phyloP scores from a whole-genome alignment of 1,140 invertebrate species.

The Papilio polytes region DNA sequence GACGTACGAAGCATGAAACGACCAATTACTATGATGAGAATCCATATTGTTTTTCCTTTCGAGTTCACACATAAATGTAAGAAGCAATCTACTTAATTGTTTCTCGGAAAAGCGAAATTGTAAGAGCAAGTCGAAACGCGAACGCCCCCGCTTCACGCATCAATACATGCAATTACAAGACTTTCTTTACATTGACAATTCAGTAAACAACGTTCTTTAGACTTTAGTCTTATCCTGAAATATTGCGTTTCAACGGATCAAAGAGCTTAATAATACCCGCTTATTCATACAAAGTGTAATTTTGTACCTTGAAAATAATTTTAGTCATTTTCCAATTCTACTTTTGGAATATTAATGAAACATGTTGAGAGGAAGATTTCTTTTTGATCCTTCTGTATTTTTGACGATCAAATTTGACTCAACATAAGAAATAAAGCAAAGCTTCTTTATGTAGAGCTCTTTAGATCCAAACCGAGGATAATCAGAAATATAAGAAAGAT shows the following conservation, averaged over 20 bases:
- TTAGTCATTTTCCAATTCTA: neutral
- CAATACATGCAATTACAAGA: constrained; percentile 5
- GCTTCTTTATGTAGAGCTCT: too few species aligned
- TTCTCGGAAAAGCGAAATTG: constrained; percentile 23
- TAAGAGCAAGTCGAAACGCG: constrained; percentile 6
- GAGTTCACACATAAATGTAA: constrained; percentile 13
- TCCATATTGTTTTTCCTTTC: constrained; percentile 24
- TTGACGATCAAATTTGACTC: neutral
- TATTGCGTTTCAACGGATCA: constrained; percentile 21
- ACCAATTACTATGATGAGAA: constrained; percentile 24
- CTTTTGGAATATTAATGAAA: neutral
- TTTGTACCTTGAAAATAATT: constrained; percentile 4
- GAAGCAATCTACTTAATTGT: constrained; percentile 29
- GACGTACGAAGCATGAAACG: neutral
- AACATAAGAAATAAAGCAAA: too few species aligned
- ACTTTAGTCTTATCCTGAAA: constrained; percentile 1
- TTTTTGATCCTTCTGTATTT: neutral
- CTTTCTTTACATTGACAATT: constrained; percentile 14
- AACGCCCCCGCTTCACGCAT: neutral
- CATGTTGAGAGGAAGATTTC: neutral
- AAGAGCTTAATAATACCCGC: constrained; percentile 8
- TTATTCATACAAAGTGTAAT: constrained; percentile 16
- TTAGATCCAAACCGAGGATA: too few species aligned
- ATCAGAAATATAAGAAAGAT: too few species aligned
- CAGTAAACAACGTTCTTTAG: neutral